These are phyloP conservation scores for Prochilodus magdalenae DNA, from an alignment of 2,113 vertebrate species.

Conservation along the genomic window DNA sequence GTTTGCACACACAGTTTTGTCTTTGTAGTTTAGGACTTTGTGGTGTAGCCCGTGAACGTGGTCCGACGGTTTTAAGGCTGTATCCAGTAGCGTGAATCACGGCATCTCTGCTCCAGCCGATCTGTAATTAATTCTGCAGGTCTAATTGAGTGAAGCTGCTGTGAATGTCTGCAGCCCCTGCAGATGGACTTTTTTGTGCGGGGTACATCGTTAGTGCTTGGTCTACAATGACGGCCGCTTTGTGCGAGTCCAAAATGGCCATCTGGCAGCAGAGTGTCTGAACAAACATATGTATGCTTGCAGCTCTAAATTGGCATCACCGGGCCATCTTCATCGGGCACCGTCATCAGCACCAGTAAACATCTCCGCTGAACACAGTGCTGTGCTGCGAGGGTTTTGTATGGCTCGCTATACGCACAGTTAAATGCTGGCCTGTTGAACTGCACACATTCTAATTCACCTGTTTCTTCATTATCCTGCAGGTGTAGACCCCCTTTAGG, in stretches of 20 bases:
- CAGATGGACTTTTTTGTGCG: background rate
- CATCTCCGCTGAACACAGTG: background rate
- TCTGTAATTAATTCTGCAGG: background rate
- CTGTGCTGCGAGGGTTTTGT: background rate
- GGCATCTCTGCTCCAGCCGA: background rate
- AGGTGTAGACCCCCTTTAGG: no score
- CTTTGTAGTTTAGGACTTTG: no score
- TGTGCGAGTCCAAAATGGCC: background rate
- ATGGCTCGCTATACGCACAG: background rate
- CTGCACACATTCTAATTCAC: background rate
- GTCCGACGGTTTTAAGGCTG: background rate
- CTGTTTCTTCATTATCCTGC: background rate
- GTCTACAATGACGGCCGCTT: background rate
- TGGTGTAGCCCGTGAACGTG: no score
- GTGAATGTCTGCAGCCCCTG: background rate
- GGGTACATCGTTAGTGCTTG: background rate
- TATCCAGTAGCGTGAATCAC: background rate
- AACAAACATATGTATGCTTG: slow-evolving; percentile 12
- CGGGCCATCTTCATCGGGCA: background rate
- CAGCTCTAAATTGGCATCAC: slow-evolving; percentile 21
- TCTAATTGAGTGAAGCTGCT: background rate
- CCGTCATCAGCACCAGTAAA: background rate
- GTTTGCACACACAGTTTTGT: no score
- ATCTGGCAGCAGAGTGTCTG: slow-evolving; percentile 19
- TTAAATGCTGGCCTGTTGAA: background rate